Evolutionary conservation across 2,113 vertebrate species (phyloP), one percentile per base, ranked within the genome.

Genomic region (Lepidiolamprologus cunningtoni): DNA sequence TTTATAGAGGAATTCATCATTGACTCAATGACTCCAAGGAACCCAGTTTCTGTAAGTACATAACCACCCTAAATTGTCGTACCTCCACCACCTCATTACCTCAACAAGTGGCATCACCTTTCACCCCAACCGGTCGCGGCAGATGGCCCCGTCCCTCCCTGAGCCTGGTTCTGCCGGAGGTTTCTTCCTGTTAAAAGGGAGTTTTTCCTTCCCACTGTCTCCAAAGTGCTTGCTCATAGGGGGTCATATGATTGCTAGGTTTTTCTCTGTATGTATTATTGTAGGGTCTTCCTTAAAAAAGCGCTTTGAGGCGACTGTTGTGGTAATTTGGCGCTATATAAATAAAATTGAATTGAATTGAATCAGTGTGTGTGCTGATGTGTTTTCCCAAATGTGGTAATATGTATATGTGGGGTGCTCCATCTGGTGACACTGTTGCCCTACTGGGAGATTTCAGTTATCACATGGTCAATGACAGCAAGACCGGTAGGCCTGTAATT

Each of bases 201-300:
- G 5, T 58, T 58, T 31, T 31, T 58, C 14, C 55, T 58, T 58
- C 57, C 14, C 57, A 58, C 14, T 58, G 57, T 58, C 3, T 0
- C 26, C 26, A 1, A 58, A 58, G 8, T 31, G 1, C 55, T 8
- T 57, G 23, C 23, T 28, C 55, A 9, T 58, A 28, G 55, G 55
- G 55, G 55, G 5, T 58, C 26, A 58, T 58, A 0, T 58, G 55
- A 58, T 0, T 58, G 26, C 2, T 58, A 2, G 55, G 2, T 17
- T 58, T 17, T 58, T 58, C 55, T 58, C 55, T 58, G 26, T 58
- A 31, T 9, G 57, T 31, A 58, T 58, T 31, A 58, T 58, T 31
- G 57, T 58, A 58, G 26, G 26, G 26, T 58, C 26, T 58, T 0
- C 26, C 26, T 58, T 58, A 58, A 3, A 57, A 57, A 58, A 6